Conservation (phyloP, 2,888 invertebrate species). For the Metellina segmentata region DNA sequence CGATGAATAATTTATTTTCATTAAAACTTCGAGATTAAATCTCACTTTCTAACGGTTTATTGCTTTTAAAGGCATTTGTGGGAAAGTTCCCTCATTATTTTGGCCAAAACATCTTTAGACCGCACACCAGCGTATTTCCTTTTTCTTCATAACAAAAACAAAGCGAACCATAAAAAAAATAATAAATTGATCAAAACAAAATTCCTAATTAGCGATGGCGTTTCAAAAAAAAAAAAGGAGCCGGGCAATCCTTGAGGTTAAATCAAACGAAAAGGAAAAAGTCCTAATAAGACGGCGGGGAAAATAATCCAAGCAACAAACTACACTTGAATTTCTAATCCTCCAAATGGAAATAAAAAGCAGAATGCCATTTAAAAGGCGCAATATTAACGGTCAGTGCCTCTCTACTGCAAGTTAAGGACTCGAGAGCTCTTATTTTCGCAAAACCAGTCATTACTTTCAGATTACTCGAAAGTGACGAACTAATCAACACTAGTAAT, state of each 20-base stretch:
- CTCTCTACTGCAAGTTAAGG: constrained; percentile 13
- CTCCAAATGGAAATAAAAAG: constrained; percentile 6
- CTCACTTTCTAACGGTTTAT: background rate
- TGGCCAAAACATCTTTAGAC: background rate
- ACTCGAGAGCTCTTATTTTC: constrained; percentile 42
- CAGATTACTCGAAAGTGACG: constrained; percentile 55
- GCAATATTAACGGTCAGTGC: constrained; percentile 38
- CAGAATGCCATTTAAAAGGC: constrained; percentile 46
- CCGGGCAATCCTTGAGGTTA: background rate
- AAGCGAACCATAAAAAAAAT: constrained; percentile 2
- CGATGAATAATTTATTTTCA: background rate
- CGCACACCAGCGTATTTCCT: background rate
- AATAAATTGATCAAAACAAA: constrained; percentile 6
- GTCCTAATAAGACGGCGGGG: background rate
- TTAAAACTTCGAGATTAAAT: background rate
- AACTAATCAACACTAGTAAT: constrained; percentile 66
- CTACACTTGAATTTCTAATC: constrained; percentile 45
- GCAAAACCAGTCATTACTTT: constrained; percentile 60
- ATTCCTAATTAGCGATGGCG: constrained; percentile 19
- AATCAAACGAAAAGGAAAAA: constrained; percentile 40
- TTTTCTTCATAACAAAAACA: no score
- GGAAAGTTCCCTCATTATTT: background rate
- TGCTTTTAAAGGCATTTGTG: background rate
- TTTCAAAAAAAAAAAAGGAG: background rate
- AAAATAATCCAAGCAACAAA: constrained; percentile 41